These are phyloP conservation scores for Crotalus tigris DNA, from an alignment of 2,113 vertebrate species.

Conservation along the genomic window DNA sequence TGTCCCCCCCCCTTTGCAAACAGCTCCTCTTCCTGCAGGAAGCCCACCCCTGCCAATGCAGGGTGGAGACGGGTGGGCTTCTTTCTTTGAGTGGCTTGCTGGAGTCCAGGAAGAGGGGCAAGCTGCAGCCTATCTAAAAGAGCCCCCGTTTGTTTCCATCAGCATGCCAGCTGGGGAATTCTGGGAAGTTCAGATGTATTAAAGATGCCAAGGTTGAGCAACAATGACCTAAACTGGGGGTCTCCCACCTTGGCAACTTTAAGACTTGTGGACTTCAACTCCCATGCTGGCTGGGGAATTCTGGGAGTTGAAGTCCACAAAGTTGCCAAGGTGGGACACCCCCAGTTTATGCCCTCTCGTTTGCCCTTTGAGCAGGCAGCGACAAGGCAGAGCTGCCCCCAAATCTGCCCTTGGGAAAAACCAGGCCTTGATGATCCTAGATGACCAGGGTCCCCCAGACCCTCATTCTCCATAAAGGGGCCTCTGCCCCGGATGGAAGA, in stretches of 20 bases:
- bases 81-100: accelerated
- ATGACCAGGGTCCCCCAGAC: not conserved
- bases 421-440: not conserved
- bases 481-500: not conserved
- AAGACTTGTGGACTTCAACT: not conserved
- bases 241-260: not conserved
- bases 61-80: not conserved
- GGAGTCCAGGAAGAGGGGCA: conserved; percentile 35
- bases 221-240: too few relatives aligned
- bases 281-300: not conserved
- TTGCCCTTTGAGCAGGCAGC: not conserved
- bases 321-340: too few relatives aligned
- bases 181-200: not conserved
- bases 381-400: not conserved
- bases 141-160: conserved; percentile 52
- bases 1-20: conserved; percentile 23
- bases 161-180: not conserved
- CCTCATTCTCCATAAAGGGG: not conserved
- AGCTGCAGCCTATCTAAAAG: conserved; percentile 29
- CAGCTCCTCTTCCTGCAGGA: conserved; percentile 35
- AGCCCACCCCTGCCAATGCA: not conserved
- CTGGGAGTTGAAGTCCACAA: not conserved
- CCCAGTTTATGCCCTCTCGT: not conserved
- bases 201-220: too few relatives aligned
- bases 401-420: not conserved